Evolutionary conservation across 2,888 invertebrate species (phyloP), one percentile per base, ranked within the genome.

Genomic region (Troglohyphantes excavatus): DNA sequence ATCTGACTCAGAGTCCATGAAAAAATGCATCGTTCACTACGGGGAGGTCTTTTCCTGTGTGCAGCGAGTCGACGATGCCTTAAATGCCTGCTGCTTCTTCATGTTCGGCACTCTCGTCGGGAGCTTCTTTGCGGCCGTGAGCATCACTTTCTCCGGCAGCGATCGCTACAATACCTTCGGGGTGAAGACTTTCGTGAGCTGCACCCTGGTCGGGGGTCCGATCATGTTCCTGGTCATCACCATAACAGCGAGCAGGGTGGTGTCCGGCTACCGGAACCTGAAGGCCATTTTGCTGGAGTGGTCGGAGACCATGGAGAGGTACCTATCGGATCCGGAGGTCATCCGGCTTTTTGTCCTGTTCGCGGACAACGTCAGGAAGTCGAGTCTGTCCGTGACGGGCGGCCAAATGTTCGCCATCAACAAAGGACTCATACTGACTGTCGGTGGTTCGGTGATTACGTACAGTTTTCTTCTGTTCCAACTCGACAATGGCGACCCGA

Each of bases 391-490:
- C 0, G 2, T 72, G 11, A 46, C 46, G 9, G 72, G 72, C 0
- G 43, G 43, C 17, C 43, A 17, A 21, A 72, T 72, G 72, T 72
- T 72, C 46, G 43, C 17, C 21, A 72, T 72, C 43, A 72, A 72
- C 46, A 72, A 72, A 21, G 46, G 72, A 19, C 46, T 72, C 21
- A 19, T 72, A 3, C 46, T 72, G 7, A 72, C 72, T 0, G 46
- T 72, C 33, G 72, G 46, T 19, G 46, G 72, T 11, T 43, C 43
- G 72, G 23, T 39, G 1, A 13, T 43, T 33, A 72, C 72, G 7
- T 72, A 72, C 72, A 72, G 72, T 46, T 43, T 72, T 23, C 72
- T 72, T 17, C 23, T 72, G 23, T 72, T 46, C 11, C 72, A 72
- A 46, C 19, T 72, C 11, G 33, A 72, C 46, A 43, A 2, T 23